Evolutionary conservation across 1,140 invertebrate species (phyloP).

Genomic region (Dermatophagoides farinae): DNA sequence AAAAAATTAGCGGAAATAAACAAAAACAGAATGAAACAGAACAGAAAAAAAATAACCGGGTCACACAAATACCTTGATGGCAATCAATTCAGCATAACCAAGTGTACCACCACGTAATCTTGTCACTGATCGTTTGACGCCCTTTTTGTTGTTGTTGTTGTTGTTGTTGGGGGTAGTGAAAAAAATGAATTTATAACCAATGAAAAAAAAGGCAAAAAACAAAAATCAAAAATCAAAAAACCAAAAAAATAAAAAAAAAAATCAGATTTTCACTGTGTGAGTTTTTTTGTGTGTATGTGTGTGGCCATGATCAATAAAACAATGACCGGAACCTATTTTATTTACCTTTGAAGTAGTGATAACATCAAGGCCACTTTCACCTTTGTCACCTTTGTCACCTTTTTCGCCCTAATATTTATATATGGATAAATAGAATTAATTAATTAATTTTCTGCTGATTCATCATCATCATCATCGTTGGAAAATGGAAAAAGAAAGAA

Average conservation of each 20-base stretch:
- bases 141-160: no score
- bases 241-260: background rate
- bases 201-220: no score
- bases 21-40: no score
- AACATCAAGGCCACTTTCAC: constrained; percentile 20
- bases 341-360: constrained; percentile 20
- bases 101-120: constrained; percentile 60
- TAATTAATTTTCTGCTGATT: background rate
- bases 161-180: no score
- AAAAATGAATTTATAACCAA: background rate
- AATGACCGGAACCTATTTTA: no score
- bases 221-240: background rate
- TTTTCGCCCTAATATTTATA: constrained; percentile 45
- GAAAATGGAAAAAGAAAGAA: no score
- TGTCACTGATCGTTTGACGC: constrained; percentile 78
- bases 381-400: constrained; percentile 51
- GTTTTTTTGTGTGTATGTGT: background rate
- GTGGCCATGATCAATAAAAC: no score
- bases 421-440: background rate
- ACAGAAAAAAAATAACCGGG: constrained; percentile 17
- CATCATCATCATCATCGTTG: no score
- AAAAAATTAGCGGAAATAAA: no score
- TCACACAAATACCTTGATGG: constrained; percentile 92
- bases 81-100: constrained; percentile 79
- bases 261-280: no score